phyloP scores from a whole-genome alignment of 2,797 vertebrate genomes.

The Malurus leucopterus region DNA sequence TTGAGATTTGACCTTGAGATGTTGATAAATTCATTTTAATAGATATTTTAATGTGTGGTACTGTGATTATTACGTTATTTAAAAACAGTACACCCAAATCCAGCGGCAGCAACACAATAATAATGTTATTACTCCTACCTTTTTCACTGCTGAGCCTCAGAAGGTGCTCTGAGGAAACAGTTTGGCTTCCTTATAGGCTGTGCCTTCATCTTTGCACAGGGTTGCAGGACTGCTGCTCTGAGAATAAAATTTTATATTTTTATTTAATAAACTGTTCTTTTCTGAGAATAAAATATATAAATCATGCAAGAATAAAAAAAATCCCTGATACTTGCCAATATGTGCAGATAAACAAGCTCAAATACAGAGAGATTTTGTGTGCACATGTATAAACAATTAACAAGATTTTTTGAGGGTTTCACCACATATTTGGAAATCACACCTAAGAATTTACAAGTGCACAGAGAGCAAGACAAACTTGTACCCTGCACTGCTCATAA shows the following conservation, averaged over 20 bases:
- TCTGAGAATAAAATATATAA: neutral
- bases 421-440: neutral
- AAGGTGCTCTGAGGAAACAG: neutral
- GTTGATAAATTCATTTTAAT: neutral
- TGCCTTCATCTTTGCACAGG: neutral
- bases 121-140: neutral
- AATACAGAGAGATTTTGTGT: neutral
- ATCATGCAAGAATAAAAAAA: neutral
- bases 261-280: neutral
- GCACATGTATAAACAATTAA: neutral
- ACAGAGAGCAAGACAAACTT: neutral
- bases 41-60: neutral
- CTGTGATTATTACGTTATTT: neutral
- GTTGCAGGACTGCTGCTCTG: neutral
- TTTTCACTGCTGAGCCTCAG: neutral
- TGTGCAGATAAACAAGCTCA: neutral
- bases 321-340: neutral
- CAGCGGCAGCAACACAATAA: neutral
- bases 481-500: neutral
- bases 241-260: too few species aligned
- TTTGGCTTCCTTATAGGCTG: neutral
- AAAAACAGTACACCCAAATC: accelerated
- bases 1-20: neutral
- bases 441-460: neutral
- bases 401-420: neutral